Evolutionary conservation across 2,113 vertebrate species (phyloP).

Genomic region (Chaetorhynchus papuensis): DNA sequence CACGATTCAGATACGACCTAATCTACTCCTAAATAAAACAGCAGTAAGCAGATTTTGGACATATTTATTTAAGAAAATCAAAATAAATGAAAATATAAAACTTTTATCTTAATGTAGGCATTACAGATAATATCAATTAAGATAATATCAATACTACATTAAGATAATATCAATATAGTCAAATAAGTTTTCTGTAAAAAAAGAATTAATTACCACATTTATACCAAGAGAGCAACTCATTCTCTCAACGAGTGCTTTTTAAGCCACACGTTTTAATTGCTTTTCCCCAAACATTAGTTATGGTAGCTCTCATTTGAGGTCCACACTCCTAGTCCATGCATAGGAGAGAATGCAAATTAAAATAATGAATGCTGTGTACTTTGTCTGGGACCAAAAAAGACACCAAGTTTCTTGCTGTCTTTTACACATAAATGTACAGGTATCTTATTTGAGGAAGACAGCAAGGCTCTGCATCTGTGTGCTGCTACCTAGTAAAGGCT

Average conservation of each 20-base stretch:
- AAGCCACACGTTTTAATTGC: background rate
- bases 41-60: background rate
- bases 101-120: too few relatives aligned
- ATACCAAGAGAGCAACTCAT: background rate
- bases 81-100: background rate
- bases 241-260: background rate
- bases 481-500: background rate
- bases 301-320: background rate
- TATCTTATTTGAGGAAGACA: background rate
- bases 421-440: background rate
- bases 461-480: rapidly evolving
- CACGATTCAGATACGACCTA: background rate
- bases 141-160: background rate
- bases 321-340: background rate
- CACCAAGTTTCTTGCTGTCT: background rate
- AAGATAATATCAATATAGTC: background rate
- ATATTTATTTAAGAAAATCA: background rate
- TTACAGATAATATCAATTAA: too few relatives aligned
- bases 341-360: background rate
- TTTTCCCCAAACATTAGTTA: background rate
- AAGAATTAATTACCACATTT: background rate
- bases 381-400: background rate
- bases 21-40: background rate
- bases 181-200: background rate
- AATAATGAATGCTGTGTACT: background rate